These are phyloP conservation scores for Muscicapa adusta DNA, from an alignment of 2,113 vertebrate genomes.

Conservation along the genomic window DNA sequence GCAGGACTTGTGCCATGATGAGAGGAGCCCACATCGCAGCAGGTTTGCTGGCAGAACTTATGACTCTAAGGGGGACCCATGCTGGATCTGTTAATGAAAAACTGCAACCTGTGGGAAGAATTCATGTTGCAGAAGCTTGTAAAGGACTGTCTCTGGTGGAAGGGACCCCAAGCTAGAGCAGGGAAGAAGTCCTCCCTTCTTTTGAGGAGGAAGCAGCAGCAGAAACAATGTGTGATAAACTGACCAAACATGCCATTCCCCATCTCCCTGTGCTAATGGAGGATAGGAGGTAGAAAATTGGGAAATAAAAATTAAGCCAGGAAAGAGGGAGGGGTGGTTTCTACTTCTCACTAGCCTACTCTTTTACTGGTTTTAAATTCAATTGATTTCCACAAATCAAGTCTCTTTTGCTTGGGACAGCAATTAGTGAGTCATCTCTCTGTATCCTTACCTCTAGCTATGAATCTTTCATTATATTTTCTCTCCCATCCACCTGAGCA, in stretches of 20 bases:
- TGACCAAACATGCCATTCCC: background rate
- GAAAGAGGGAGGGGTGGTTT: background rate
- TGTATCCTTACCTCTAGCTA: background rate
- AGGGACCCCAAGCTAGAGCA: background rate
- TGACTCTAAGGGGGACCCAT: background rate
- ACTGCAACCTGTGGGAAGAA: background rate
- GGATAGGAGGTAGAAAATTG: accelerated
- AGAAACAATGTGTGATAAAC: background rate
- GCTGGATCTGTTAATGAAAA: background rate
- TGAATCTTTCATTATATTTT: accelerated
- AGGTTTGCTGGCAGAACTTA: background rate
- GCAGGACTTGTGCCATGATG: background rate
- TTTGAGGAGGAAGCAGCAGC: background rate
- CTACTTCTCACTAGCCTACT: background rate
- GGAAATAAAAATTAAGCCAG: background rate
- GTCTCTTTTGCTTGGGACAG: background rate
- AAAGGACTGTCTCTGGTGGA: background rate
- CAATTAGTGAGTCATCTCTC: background rate
- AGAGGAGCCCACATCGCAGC: background rate
- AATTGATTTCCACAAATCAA: background rate
- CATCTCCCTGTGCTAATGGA: background rate
- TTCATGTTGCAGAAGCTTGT: background rate
- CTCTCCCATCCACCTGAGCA: background rate
- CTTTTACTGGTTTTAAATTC: background rate
- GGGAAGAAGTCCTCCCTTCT: background rate